Evolutionary conservation across 2,113 vertebrate genomes (phyloP).

Genomic region (Nematolebias whitei): DNA sequence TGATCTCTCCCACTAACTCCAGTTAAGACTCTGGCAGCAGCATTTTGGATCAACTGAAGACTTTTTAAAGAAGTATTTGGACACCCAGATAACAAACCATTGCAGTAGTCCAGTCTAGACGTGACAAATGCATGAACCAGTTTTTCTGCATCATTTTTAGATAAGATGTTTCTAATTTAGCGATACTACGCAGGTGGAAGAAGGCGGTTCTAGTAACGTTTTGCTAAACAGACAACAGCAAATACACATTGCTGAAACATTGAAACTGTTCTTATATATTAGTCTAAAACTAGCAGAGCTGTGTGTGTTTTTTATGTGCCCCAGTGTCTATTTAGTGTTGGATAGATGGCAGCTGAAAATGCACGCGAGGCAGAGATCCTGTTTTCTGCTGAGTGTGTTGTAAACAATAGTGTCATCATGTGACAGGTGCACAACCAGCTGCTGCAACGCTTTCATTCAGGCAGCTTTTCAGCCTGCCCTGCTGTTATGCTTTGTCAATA

Average conservation of each 20-base stretch:
- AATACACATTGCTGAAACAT: no score
- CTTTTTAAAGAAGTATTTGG: no score
- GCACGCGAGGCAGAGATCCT: slow-evolving; percentile 45
- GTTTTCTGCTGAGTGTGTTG: slow-evolving; percentile 33
- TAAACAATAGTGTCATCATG: slow-evolving; percentile 52
- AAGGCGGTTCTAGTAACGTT: no score
- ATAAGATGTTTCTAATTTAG: no score
- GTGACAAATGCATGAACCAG: no score
- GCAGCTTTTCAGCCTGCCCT: slow-evolving; percentile 1
- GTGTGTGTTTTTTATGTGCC: background rate
- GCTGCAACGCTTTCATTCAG: slow-evolving; percentile 12
- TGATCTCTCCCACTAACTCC: no score
- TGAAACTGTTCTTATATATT: background rate
- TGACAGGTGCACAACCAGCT: slow-evolving; percentile 41
- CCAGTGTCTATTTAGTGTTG: background rate
- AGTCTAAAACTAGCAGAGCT: background rate
- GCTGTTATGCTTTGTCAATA: slow-evolving; percentile 4
- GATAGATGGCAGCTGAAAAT: slow-evolving; percentile 43
- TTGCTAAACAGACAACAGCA: background rate
- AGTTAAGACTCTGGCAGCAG: no score
- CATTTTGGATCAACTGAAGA: no score
- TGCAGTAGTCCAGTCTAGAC: no score
- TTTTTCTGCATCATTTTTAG: no score
- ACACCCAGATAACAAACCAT: no score
- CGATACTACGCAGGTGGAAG: no score